Evolutionary conservation across 2,797 vertebrate genomes (phyloP).

Genomic region (Hydrophis major): DNA sequence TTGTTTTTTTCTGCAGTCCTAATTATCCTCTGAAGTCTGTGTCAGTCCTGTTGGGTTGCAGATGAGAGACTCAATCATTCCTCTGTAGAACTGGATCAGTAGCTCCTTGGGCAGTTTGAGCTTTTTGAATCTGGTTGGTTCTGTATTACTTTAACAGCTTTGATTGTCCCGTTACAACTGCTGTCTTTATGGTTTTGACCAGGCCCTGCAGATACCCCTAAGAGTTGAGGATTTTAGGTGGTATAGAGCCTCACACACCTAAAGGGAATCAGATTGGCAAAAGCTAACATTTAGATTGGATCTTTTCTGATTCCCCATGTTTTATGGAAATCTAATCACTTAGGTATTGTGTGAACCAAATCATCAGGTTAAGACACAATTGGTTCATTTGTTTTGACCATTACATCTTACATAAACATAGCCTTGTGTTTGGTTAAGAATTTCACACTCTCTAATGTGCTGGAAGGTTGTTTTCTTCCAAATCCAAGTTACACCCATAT

Average conservation of each 20-base stretch:
- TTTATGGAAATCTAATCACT: neutral
- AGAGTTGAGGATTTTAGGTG: neutral
- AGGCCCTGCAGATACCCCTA: neutral
- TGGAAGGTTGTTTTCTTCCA: neutral
- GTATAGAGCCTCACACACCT: neutral
- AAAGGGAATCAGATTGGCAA: neutral
- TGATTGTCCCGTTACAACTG: neutral
- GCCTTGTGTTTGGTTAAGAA: neutral
- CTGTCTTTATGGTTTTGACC: neutral
- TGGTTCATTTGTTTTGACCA: neutral
- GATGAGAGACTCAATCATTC: too few species aligned
- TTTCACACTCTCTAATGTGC: neutral
- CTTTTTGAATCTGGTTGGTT: neutral
- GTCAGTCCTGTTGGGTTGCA: too few species aligned
- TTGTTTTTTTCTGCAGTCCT: too few species aligned
- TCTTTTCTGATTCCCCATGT: neutral
- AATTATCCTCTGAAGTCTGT: too few species aligned
- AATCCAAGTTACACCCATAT: neutral
- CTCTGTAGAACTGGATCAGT: too few species aligned
- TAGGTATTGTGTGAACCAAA: neutral
- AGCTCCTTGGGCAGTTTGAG: too few species aligned
- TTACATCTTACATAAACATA: neutral
- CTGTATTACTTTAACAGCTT: neutral
- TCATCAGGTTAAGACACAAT: neutral
- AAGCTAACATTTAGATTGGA: neutral